Evolutionary conservation across 2,113 vertebrate species (phyloP), one percentile per base, ranked within the genome.

Genomic region (Orthochromis indermauri): DNA sequence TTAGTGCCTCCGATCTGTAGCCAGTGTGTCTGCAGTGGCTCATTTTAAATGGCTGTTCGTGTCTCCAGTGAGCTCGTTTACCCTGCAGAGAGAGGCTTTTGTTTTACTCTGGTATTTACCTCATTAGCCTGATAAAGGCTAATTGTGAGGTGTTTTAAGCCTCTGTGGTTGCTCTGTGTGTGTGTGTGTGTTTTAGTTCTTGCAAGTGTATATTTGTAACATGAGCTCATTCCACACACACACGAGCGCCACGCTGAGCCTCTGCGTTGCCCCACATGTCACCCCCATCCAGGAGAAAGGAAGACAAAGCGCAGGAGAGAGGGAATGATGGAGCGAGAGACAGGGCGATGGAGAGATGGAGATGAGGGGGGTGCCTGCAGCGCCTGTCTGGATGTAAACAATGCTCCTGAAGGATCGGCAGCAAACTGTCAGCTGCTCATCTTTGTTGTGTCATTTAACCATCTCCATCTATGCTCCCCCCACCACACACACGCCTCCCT

Each of bases 381-480:
- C 96, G 96, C 95, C 97, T 96, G 96, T 96, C 94, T 97, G 95
- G 97, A 97, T 98, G 97, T 97, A 97, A 98, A 97, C 97, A 97
- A 96, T 97, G 96, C 97, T 97, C 97, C 97, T 97, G 92, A 97
- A 97, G 96, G 94, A 96, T 98, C 94, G 97, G 98, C 97, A 98
- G 97, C 97, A 97, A 96, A 96, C 95, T 99, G 98, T 99, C 98
- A 99, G 97, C 96, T 97, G 96, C 97, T 96, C 96, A 95, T 97
- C 98, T 99, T 99, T 99, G 98, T 99, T 98, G 98, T 99, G 98
- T 98, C 99, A 98, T 97, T 99, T 99, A 95, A 98, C 96, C 96
- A 96, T 97, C 97, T 96, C 93, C 93, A 90, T 91, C 97, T 90
- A 81, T 94, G 96, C 92, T 61, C 86, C 90, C 92, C 97, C 88